Conservation (phyloP, 1,140 invertebrate species). For the Macrobrachium nipponense region DNA sequence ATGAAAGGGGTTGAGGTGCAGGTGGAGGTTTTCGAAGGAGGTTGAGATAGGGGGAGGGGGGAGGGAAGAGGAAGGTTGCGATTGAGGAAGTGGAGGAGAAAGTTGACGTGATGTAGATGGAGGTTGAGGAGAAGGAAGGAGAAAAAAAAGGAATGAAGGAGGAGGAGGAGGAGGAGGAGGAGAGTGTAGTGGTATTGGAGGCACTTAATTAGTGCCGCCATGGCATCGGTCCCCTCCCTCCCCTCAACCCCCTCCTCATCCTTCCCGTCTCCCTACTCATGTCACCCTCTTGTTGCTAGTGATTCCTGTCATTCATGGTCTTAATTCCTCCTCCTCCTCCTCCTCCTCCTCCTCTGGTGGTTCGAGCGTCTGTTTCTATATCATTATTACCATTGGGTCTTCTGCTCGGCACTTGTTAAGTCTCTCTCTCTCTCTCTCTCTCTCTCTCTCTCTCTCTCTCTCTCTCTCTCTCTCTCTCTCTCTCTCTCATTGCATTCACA, state of each 20-base stretch:
- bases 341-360: not conserved
- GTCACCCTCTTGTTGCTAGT: no score
- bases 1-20: not conserved
- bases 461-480: conserved; percentile 14
- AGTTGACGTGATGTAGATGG: not conserved
- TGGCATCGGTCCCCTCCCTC: not conserved
- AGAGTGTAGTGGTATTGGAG: not conserved
- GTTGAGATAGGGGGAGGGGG: conserved; percentile 6
- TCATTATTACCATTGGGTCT: not conserved
- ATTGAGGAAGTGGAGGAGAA: not conserved
- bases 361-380: not conserved
- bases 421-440: not conserved
- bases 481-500: not conserved
- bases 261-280: not conserved
- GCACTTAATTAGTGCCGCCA: not conserved
- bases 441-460: conserved; percentile 32
- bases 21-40: not conserved
- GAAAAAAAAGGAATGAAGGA: not conserved
- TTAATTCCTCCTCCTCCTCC: not conserved
- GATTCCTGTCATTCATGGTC: no score
- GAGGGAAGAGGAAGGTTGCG: not conserved
- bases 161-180: not conserved
- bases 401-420: not conserved
- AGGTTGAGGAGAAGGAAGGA: not conserved
- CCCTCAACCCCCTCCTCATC: not conserved